Evolutionary conservation across 2,113 vertebrate species (phyloP), one percentile per base, ranked within the genome.

Genomic region (Sardina pilchardus): DNA sequence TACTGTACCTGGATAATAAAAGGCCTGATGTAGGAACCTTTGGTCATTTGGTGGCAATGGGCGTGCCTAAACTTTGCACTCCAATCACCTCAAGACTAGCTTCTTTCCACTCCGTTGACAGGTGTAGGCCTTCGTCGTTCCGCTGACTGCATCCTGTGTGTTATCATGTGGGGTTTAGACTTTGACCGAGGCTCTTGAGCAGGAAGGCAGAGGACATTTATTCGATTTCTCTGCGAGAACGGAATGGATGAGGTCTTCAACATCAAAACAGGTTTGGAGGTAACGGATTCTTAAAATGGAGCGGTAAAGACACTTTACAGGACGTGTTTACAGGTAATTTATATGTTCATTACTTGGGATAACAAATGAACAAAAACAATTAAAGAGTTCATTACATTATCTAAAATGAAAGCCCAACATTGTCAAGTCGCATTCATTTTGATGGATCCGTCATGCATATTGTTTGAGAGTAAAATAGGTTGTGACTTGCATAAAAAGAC

Each of bases 171-270:
- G 2, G 81, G 21, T 80, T 36, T 10, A 56, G 82, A 93, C 95
- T 95, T 95, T 94, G 92, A 88, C 86, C 92, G 44, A n/a, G 12
- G 6, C 63, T 82, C 24, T 43, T 86, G 8, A 81, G 56, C 85
- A 93, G 91, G 90, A 93, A 93, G 87, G 89, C 30, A 0, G 75
- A 36, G 82, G 16, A 83, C n/a, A 24, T 88, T 75, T 84, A 2
- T 87, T 17, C 63, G 5, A 30, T 82, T 7, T 44, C 48, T 75
- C 3, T 17, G 30, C 21, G 5, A 9, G 8, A 63, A 36, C 86
- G 81, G 71, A 63, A 17, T 34, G 9, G 14, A 2, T 50, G 1
- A 8, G 85, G 45, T 80, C 14, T 56, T 80, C 26, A 36, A 78
- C 26, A 78, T 78, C 14, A 67, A 30, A 8, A n/a, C 59, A 4